phyloP scores from a whole-genome alignment of 2,888 invertebrate genomes.

The Sabellastarte sp. region DNA sequence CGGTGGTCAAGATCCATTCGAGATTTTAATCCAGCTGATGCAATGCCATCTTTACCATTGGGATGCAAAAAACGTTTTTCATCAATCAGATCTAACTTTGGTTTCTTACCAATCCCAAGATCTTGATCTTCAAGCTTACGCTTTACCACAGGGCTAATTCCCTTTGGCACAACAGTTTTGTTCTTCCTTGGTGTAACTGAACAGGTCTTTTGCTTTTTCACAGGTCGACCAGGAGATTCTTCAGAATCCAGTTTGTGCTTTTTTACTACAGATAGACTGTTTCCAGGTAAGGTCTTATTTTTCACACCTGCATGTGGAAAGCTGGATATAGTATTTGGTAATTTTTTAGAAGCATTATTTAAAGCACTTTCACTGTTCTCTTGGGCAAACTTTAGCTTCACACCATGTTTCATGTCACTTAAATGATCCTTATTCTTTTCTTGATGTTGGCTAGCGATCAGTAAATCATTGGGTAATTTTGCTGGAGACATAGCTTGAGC shows the following conservation, averaged over 20 bases:
- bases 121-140: too few species aligned
- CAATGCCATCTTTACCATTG: neutral
- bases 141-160: too few species aligned
- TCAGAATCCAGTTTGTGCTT: slow-evolving; percentile 6
- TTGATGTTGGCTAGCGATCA: too few species aligned
- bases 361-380: neutral
- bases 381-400: neutral
- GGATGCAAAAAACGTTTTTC: neutral
- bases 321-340: too few species aligned
- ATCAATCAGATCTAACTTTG: neutral
- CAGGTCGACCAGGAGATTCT: neutral
- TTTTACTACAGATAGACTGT: neutral
- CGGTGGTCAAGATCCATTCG: slow-evolving; percentile 11
- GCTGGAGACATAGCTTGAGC: neutral
- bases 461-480: neutral
- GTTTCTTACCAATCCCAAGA: neutral
- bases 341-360: too few species aligned
- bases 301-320: too few species aligned
- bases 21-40: neutral
- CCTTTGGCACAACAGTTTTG: too few species aligned
- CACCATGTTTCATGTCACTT: neutral
- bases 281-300: neutral
- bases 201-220: neutral
- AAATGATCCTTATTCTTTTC: neutral
- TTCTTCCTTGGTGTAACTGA: too few species aligned